Evolutionary conservation across 2,797 vertebrate species (phyloP), one percentile per base, ranked within the genome.

Genomic region (Danionella dracula): DNA sequence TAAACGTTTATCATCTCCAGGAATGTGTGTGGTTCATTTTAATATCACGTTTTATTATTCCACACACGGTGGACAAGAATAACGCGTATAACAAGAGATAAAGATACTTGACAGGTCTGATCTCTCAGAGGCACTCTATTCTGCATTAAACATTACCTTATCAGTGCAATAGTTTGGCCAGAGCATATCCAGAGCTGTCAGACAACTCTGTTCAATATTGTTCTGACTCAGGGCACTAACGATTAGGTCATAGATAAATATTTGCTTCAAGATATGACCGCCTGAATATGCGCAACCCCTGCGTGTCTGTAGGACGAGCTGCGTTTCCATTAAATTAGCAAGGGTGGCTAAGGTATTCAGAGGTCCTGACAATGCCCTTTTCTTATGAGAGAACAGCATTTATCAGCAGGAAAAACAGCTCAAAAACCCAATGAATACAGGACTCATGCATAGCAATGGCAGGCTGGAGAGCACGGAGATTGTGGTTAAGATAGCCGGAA

Each of bases 121-220:
- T 74, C 65, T 70, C 71, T 60, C 55, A n/a, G 11, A 73, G 41
- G 19, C 58, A 58, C 54, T 53, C 44, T 38, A 68, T 60, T 56
- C 51, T 56, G 70, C 63, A 75, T 70, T 68, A 72, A 68, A 56
- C 72, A 66, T 68, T 40, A 49, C 48, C 72, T 79, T 79, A 77
- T 79, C 73, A 4, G 19, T 11, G 29, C 41, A 49, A 60, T 16
- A 60, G 54, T 59, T 35, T 50, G 38, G 45, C 62, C 58, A 42
- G 58, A 17, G 56, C 69, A 29, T 62, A 68, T 62, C 37, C 23
- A 1, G 55, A 41, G 32, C 70, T 75, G 75, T 71, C 77, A 73
- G 48, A 41, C 27, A 45, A 53, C 61, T 55, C 61, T 5, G 6
- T 35, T 3, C 72, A 75, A 75, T 75, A 71, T 75, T 77, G 61